Percentiles rank a stretch among this genome's conserved stretches.
Evolutionary conservation across 1,140 invertebrate genomes (phyloP).

Genomic region (Zaprionus gabonicus): DNA sequence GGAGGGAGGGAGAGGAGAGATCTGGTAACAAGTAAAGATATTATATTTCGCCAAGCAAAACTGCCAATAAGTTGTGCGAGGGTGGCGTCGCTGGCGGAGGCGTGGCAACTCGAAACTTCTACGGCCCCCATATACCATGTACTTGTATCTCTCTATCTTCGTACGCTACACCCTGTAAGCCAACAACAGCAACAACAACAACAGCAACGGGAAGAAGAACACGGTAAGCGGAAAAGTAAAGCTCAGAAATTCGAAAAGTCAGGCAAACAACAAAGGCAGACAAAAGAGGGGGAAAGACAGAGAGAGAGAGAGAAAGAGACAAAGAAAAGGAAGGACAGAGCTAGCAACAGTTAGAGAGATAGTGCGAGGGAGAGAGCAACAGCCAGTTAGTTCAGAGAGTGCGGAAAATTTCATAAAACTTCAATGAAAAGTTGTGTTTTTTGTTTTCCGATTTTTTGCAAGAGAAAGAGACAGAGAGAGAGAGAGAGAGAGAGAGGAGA

Average conservation of each 20-base stretch:
- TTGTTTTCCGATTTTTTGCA: conserved; percentile 27
- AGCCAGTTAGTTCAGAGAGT: conserved; percentile 17
- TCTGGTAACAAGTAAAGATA: conserved; percentile 52
- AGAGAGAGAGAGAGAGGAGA: background rate
- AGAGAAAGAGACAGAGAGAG: background rate
- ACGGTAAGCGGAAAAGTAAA: conserved; percentile 47
- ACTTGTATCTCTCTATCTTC: background rate
- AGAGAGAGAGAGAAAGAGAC: background rate
- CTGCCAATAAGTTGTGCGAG: conserved; percentile 73
- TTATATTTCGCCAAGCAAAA: conserved; percentile 60
- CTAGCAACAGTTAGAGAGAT: background rate
- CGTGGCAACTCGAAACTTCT: conserved; percentile 32
- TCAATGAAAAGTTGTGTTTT: conserved; percentile 59
- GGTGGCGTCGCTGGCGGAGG: conserved; percentile 6
- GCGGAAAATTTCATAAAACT: conserved; percentile 79
- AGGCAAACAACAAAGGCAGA: conserved; percentile 32
- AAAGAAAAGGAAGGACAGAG: background rate
- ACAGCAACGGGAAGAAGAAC: conserved; percentile 21
- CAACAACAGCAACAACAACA: conserved; percentile 38
- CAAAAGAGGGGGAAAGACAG: background rate
- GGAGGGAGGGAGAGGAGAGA: background rate
- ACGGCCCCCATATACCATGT: background rate
- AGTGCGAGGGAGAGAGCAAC: background rate
- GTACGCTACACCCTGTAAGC: conserved; percentile 14
- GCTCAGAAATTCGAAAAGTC: conserved; percentile 56